Base-by-base conservation (phyloP, 1,140 invertebrate species). In the Brachionus sp. region DNA sequence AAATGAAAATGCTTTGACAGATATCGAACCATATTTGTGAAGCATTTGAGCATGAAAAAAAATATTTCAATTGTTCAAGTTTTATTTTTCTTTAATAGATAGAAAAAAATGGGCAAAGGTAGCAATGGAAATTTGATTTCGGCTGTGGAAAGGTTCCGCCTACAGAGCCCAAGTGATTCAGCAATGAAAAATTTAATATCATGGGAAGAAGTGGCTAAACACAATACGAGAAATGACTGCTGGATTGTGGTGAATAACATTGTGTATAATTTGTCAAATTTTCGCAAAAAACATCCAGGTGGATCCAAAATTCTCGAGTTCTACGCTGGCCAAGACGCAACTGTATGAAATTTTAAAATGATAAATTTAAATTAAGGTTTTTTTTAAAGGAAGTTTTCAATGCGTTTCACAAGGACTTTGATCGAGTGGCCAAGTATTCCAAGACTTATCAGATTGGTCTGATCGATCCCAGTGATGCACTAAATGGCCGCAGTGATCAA, bases 321-420 rank as follows among this genome's bases (percentile, higher is more conserved):
- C 78, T 89, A 85, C 84, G 86, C 86, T 73, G 88, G 88, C 33
- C 86, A 89, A 85, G 88, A 89, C 84, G 88, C 88, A 12, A 88
- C 87, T 7, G 77, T 80, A 44, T 62, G 23, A 46, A 12, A 10
- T 57, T 57, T 16, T n/a, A n/a, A n/a, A n/a, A n/a, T n/a, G n/a
- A n/a, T 6, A 16, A 57, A 12, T 57, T 12, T 19, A 57, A 57
- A 6, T 16, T n/a, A 6, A 57, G 16, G 4, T 16, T 19, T 16
- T 78, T 37, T 33, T 12, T 33, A 35, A 13, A 80, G 83, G 88
- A 89, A 86, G 86, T 86, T 25, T 37, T 57, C 46, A 80, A 82
- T 50, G 80, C 80, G 7, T 66, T 82, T 68, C 80, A 82, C 66
- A 66, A 66, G 10, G 80, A 82, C 13, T 53, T 82, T 33, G 46